Percentiles rank a stretch among this genome's conserved stretches.
Evolutionary conservation across 2,113 vertebrate species (phyloP).

Genomic region (Percopsis transmontana): DNA sequence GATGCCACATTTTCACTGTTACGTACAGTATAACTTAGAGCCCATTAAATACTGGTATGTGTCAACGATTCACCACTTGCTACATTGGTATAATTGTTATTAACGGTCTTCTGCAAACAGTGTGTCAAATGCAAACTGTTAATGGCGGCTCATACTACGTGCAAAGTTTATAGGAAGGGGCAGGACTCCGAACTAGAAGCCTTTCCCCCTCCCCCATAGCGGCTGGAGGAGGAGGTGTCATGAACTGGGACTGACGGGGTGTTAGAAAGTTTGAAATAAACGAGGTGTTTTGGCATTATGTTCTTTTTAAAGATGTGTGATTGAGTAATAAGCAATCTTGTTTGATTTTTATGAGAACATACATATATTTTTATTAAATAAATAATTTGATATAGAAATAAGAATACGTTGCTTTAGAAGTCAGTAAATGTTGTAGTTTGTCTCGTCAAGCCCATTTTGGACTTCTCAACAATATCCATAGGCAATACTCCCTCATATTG

Average conservation of each 20-base stretch:
- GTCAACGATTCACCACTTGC: background rate
- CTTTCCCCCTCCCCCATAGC: constrained; percentile 63
- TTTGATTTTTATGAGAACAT: background rate
- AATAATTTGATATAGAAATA: too few relatives aligned
- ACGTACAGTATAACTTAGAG: too few relatives aligned
- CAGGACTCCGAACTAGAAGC: constrained; percentile 58
- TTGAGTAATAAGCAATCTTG: background rate
- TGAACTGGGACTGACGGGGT: background rate
- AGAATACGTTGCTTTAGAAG: too few relatives aligned
- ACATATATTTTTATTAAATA: too few relatives aligned
- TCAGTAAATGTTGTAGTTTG: too few relatives aligned
- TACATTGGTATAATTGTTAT: background rate
- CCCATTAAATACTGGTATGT: too few relatives aligned
- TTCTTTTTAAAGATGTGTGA: background rate
- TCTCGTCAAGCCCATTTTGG: too few relatives aligned
- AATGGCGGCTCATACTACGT: constrained; percentile 75
- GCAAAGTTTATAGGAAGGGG: constrained; percentile 79
- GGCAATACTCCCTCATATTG: too few relatives aligned
- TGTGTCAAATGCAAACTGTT: constrained; percentile 40
- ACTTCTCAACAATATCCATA: too few relatives aligned
- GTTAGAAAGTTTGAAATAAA: constrained; percentile 20
- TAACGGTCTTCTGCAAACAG: background rate
- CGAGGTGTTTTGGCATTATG: background rate
- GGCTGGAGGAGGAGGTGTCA: constrained; percentile 23
- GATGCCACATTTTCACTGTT: background rate